Evolutionary conservation across 2,888 invertebrate species (phyloP).

Genomic region (Dynastes maya): DNA sequence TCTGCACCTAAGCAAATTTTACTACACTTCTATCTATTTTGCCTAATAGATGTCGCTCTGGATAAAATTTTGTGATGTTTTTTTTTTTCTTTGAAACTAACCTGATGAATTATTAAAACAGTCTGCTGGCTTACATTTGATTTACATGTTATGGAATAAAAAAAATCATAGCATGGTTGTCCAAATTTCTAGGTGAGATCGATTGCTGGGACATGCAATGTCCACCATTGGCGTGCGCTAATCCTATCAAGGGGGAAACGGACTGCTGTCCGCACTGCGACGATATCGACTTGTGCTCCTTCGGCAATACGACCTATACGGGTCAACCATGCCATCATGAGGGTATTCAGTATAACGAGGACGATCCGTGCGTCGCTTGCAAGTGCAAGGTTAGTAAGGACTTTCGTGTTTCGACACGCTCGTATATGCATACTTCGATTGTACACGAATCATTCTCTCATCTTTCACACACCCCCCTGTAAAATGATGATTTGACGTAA

Average conservation of each 20-base stretch:
- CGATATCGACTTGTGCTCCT: slow-evolving; percentile 74
- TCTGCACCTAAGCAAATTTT: no score
- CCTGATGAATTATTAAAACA: neutral
- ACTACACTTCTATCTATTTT: no score
- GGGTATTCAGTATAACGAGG: slow-evolving; percentile 75
- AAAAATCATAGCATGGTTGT: neutral
- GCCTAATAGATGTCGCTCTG: no score
- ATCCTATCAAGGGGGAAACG: slow-evolving; percentile 74
- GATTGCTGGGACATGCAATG: slow-evolving; percentile 93
- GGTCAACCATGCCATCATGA: slow-evolving; percentile 76
- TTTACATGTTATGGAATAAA: no score
- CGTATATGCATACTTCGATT: neutral
- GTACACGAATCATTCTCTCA: slow-evolving; percentile 36
- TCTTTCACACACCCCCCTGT: slow-evolving; percentile 17
- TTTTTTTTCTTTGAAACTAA: neutral
- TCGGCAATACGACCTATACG: slow-evolving; percentile 66
- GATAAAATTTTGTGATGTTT: neutral
- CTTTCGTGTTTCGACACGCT: slow-evolving; percentile 7
- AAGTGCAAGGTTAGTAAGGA: slow-evolving; percentile 79
- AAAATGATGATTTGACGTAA: slow-evolving; percentile 38
- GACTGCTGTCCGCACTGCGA: slow-evolving; percentile 83
- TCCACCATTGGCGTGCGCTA: slow-evolving; percentile 79
- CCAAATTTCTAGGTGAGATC: slow-evolving; percentile 75
- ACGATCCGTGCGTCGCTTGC: slow-evolving; percentile 81
- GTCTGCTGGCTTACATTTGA: no score